Conservation (phyloP, 2,888 invertebrate genomes). For the Agrilus biguttatus region DNA sequence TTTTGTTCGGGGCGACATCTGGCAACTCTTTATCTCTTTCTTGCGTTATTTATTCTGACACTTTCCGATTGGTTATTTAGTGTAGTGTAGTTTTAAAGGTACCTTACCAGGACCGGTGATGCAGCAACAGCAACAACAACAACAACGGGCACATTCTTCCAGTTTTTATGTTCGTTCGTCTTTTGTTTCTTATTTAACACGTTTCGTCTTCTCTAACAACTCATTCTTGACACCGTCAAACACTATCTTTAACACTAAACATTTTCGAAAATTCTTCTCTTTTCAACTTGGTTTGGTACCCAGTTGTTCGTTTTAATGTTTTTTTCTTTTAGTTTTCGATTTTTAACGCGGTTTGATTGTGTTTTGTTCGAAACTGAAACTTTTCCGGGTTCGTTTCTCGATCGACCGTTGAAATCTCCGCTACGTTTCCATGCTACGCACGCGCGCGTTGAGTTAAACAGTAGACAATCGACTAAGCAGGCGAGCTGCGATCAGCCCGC, state of each 20-base stretch:
- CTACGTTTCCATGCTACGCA: slow-evolving; percentile 21
- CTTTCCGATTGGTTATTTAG: too few species aligned
- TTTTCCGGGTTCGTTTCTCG: slow-evolving; percentile 10
- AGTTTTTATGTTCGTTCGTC: too few species aligned
- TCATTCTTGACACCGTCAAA: background rate
- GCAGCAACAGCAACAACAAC: too few species aligned
- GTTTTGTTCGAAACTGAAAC: background rate
- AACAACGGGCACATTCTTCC: too few species aligned
- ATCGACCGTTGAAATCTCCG: slow-evolving; percentile 11
- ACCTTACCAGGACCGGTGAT: too few species aligned
- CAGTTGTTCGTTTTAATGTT: background rate
- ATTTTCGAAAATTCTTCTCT: too few species aligned
- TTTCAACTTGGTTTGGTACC: too few species aligned
- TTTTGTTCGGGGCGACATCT: background rate
- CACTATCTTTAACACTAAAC: too few species aligned
- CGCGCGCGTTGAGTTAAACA: slow-evolving; percentile 43
- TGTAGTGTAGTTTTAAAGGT: too few species aligned
- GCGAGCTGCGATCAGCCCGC: slow-evolving; percentile 22
- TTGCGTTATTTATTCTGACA: background rate
- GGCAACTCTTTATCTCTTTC: too few species aligned
- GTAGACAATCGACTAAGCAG: slow-evolving; percentile 36
- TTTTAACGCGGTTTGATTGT: background rate
- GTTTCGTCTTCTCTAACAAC: background rate
- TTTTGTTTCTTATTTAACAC: background rate
- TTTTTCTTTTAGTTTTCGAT: too few species aligned